phyloP scores from a whole-genome alignment of 1,140 invertebrate species.

The Neuroterus valhalla region DNA sequence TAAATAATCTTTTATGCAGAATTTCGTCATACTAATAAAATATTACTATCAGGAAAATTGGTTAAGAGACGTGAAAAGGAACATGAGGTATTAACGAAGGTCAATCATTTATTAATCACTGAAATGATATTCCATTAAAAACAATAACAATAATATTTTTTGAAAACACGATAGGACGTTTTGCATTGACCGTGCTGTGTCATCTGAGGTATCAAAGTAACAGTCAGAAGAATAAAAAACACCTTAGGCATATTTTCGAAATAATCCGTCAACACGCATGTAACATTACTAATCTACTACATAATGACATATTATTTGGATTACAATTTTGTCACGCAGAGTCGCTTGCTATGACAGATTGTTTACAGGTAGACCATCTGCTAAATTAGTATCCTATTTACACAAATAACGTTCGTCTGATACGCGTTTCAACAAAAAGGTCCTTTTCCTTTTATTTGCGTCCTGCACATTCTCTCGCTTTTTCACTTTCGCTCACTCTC shows the following conservation, averaged over 20 bases:
- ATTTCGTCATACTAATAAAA: no score
- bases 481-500: conserved; percentile 40
- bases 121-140: conserved; percentile 69
- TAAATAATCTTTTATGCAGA: no score
- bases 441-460: conserved; percentile 37
- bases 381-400: conserved; percentile 73
- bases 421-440: conserved; percentile 66
- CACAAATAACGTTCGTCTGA: conserved; percentile 70
- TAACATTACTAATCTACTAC: conserved; percentile 64
- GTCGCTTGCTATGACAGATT: conserved; percentile 49
- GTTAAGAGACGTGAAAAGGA: background rate
- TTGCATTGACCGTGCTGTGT: conserved; percentile 52
- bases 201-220: conserved; percentile 69
- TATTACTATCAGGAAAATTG: no score
- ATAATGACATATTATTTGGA: conserved; percentile 66
- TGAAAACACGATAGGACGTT: conserved; percentile 64
- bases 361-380: conserved; percentile 66
- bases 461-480: conserved; percentile 35
- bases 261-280: conserved; percentile 56
- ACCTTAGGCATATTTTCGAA: conserved; percentile 55
- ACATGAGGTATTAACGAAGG: conserved; percentile 58
- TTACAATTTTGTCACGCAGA: conserved; percentile 62
- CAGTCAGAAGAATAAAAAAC: conserved; percentile 69
- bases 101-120: conserved; percentile 69
- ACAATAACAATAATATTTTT: conserved; percentile 68